A percentile compares a stretch with the other conserved stretches of the same genome.
These are phyloP conservation scores for Drosophila pruinosa DNA, from an alignment of 1,140 invertebrate species.

Conservation along the genomic window DNA sequence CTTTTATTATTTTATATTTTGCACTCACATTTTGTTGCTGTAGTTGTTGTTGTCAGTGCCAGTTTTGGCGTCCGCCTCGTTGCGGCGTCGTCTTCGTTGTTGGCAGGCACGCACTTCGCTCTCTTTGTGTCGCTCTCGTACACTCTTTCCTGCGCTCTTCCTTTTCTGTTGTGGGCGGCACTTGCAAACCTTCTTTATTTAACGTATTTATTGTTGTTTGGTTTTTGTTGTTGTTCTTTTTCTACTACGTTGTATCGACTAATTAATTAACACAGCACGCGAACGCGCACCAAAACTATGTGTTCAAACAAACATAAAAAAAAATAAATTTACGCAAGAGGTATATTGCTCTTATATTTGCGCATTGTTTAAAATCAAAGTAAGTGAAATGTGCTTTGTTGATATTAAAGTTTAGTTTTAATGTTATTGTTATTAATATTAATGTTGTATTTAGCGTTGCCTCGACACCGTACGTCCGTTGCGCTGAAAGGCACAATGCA, in stretches of 20 bases:
- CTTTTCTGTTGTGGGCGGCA: constrained; percentile 47
- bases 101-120: constrained; percentile 12
- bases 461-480: constrained; percentile 53
- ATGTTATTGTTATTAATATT: constrained; percentile 5
- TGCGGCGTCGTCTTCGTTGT: constrained; percentile 7
- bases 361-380: constrained; percentile 23
- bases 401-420: constrained; percentile 4
- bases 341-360: constrained; percentile 1
- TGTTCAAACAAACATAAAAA: constrained; percentile 16
- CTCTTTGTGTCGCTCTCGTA: constrained; percentile 3
- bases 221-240: constrained; percentile 25
- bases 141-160: constrained; percentile 1
- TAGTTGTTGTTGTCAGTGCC: constrained; percentile 27
- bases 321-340: constrained; percentile 4
- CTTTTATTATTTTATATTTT: constrained; percentile 39
- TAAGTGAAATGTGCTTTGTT: constrained; percentile 4
- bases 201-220: constrained; percentile 22
- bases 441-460: constrained; percentile 21
- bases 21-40: constrained; percentile 55
- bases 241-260: constrained; percentile 33
- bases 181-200: constrained; percentile 50
- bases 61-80: constrained; percentile 26
- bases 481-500: constrained; percentile 72
- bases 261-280: constrained; percentile 46
- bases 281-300: constrained; percentile 24